Base-by-base conservation (phyloP, 1,140 invertebrate species). In the Polyergus mexicanus region DNA sequence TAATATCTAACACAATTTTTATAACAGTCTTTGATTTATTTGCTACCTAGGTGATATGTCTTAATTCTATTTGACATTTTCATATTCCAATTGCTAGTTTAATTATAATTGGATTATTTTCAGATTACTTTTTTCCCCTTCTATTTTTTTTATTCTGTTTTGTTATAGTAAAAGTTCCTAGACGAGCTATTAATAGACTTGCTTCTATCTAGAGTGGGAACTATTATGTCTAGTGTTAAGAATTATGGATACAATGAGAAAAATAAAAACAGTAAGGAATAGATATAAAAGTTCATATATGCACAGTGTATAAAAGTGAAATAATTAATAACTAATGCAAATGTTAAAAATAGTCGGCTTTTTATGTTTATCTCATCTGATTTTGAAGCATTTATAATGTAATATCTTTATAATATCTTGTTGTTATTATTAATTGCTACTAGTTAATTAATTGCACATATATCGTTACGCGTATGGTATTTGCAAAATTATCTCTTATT, bases 161-260 rank as follows among this genome's bases (percentile, higher is more conserved):
- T 0, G 13, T 6, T 32, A 77, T 41, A 44, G 3, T 11, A 25
- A 44, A 25, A 8, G 11, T 63, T 8, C 1, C 32, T 75, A 25
- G 22, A 19, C 1, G 22, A 41, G 5, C 8, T 75, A 75, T 75
- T 41, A 75, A 75, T 75, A 75, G 16, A 41, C 3, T 58, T 58
- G 35, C 13, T 75, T 75, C 22, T 28, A 60, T 60, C 54, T 75
- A 75, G n/a, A 75, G 35, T 75, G 3, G 8, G 11, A 75, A 19
- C 54, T 60, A 41, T 65, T 60, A 41, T 65, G 47, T 76, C 1
- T 16, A 35, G 8, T 13, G 0, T 25, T 41, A 28, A 28, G 6
- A 76, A 44, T 41, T 77, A 35, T 35, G 32, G 6, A 41, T 58
- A 32, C 1, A 74, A 35, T 56, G 38, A 35, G 41, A 60, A 38